Evolutionary conservation across 1,140 invertebrate genomes (phyloP).

Genomic region (Drosophila ogumai): DNA sequence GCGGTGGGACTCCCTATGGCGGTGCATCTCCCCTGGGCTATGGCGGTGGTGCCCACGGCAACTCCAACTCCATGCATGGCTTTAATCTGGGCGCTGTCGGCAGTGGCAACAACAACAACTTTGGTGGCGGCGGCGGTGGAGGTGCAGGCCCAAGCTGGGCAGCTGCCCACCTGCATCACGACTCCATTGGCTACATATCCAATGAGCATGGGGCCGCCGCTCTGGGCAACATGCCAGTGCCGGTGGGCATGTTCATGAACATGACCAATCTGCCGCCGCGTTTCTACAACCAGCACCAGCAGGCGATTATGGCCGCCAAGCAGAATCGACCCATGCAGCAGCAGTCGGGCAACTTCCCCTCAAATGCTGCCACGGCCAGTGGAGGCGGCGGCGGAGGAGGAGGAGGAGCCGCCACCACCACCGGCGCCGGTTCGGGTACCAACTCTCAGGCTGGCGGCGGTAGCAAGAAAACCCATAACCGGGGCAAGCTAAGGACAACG

Average conservation of each 20-base stretch:
- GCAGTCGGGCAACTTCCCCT: conserved; percentile 7
- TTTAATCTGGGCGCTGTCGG: conserved; percentile 51
- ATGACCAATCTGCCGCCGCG: conserved; percentile 95
- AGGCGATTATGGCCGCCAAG: conserved; percentile 86
- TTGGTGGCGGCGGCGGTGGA: conserved; percentile 6
- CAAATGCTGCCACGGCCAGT: not conserved
- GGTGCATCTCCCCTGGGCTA: conserved; percentile 2
- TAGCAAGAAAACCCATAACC: conserved; percentile 46
- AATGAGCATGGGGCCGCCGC: conserved; percentile 92
- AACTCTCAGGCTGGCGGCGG: not conserved
- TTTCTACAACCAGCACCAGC: conserved; percentile 93
- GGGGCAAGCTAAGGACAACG: not conserved
- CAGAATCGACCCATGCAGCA: conserved; percentile 62
- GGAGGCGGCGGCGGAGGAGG: not conserved
- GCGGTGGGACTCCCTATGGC: conserved; percentile 26
- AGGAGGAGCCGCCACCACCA: not conserved
- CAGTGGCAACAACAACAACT: conserved; percentile 37
- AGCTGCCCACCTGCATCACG: conserved; percentile 88
- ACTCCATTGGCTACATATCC: conserved; percentile 97
- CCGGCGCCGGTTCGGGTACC: not conserved
- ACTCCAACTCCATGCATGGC: conserved; percentile 64
- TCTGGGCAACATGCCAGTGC: conserved; percentile 93
- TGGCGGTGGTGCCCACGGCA: conserved; percentile 7
- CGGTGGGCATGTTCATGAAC: conserved; percentile 98
- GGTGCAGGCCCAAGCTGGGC: conserved; percentile 39